A percentile compares a stretch with the other conserved stretches of the same genome.
phyloP scores from a whole-genome alignment of 92 coral and sea anemone species.

The Umimayanthus kanabou region DNA sequence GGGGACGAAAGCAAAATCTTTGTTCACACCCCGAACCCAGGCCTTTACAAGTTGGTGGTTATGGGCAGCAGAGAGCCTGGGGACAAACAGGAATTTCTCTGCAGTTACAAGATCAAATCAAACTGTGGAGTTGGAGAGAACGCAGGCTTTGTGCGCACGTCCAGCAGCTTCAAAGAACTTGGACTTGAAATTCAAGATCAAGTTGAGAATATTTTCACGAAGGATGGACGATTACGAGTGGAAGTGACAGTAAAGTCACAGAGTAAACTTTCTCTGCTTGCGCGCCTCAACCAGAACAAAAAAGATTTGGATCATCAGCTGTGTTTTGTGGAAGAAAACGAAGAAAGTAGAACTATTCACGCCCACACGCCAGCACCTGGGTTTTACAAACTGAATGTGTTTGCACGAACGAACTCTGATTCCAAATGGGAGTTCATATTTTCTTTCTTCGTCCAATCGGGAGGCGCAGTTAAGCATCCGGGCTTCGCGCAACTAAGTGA shows the following conservation, averaged over 20 bases:
- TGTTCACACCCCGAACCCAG: constrained; percentile 70
- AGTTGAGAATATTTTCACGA: constrained; percentile 59
- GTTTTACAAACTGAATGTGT: constrained; percentile 67
- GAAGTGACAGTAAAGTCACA: constrained; percentile 56
- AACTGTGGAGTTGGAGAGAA: constrained; percentile 68
- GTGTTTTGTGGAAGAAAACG: constrained; percentile 69
- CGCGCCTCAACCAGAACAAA: constrained; percentile 64
- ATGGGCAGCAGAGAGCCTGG: constrained; percentile 59
- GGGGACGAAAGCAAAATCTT: constrained; percentile 48
- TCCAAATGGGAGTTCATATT: constrained; percentile 63
- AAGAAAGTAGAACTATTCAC: constrained; percentile 45
- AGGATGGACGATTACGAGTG: constrained; percentile 62
- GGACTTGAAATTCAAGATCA: constrained; percentile 66
- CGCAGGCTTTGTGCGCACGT: constrained; percentile 74
- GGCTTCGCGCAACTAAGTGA: constrained; percentile 76
- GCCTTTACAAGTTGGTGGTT: constrained; percentile 65
- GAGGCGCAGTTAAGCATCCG: constrained; percentile 70
- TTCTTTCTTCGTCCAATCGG: constrained; percentile 58
- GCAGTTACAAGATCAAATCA: constrained; percentile 70
- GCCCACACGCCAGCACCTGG: constrained; percentile 77
- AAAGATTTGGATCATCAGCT: constrained; percentile 60
- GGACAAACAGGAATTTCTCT: constrained; percentile 61
- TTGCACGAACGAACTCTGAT: constrained; percentile 69
- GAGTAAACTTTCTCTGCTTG: constrained; percentile 57
- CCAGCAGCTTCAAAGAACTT: constrained; percentile 64